A percentile compares a stretch with the other conserved stretches of the same genome.
phyloP scores from a whole-genome alignment of 2,113 vertebrate genomes.

The Dicentrarchus labrax region DNA sequence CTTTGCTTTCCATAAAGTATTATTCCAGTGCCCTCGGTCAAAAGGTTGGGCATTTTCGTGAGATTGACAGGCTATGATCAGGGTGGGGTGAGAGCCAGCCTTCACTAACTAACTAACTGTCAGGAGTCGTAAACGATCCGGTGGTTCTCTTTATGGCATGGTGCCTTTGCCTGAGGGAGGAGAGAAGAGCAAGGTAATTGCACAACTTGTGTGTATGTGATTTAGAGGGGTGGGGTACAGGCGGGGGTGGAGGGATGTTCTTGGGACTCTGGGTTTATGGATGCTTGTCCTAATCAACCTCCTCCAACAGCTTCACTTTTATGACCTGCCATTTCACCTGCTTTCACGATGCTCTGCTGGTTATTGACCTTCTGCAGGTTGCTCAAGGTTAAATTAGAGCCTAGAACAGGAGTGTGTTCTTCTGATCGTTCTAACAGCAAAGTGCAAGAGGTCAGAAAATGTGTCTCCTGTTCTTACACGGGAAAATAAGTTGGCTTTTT shows the following conservation, averaged over 20 bases:
- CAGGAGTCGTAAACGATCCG: constrained; percentile 43
- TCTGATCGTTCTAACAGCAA: neutral
- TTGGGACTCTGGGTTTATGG: constrained; percentile 32
- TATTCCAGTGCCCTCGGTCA: constrained; percentile 14
- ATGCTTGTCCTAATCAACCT: constrained; percentile 32
- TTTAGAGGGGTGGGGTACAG: constrained; percentile 19
- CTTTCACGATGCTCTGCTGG: constrained; percentile 16
- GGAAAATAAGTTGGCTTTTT: neutral
- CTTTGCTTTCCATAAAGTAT: constrained; percentile 8
- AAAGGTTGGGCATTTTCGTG: constrained; percentile 40
- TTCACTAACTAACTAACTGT: constrained; percentile 43
- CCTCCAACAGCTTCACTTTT: constrained; percentile 36
- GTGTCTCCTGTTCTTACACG: neutral
- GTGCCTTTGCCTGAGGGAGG: constrained; percentile 10
- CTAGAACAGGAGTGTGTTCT: neutral
- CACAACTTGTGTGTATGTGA: constrained; percentile 31
- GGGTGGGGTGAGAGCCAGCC: constrained; percentile 16
- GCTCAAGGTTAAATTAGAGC: constrained; percentile 28
- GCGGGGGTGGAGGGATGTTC: neutral
- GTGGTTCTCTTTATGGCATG: constrained; percentile 32
- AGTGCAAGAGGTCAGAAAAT: constrained; percentile 10
- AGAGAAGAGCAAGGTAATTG: constrained; percentile 28
- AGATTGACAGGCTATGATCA: constrained; percentile 4
- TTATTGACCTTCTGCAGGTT: constrained; percentile 34
- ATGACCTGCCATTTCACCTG: constrained; percentile 36